Conservation (phyloP, 2,888 invertebrate genomes). For the Neocrepidodera transversa region DNA sequence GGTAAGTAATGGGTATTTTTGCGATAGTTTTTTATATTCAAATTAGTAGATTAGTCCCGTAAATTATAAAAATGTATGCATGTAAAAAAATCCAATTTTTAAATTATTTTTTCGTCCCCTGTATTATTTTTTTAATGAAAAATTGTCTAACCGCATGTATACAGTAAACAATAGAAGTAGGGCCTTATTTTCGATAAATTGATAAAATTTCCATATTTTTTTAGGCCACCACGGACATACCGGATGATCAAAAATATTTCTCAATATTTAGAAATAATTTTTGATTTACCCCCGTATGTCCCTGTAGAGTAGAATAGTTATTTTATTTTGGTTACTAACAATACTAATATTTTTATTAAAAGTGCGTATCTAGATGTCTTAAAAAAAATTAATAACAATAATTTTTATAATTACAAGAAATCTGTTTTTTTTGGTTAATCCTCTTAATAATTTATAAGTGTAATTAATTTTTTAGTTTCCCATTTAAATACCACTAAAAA, state of each 20-base stretch:
- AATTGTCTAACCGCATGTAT: not conserved
- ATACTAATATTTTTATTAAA: conserved; percentile 3
- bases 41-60: not conserved
- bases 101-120: not conserved
- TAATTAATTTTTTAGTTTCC: no score
- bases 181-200: conserved; percentile 7
- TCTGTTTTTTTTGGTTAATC: no score
- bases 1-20: conserved; percentile 2
- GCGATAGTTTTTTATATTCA: not conserved
- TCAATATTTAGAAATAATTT: conserved; percentile 5
- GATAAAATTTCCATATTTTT: conserved; percentile 31
- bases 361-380: no score
- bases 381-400: no score
- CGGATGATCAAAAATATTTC: no score
- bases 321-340: conserved; percentile 27
- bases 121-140: not conserved
- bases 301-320: conserved; percentile 34
- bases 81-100: not conserved
- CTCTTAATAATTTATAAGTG: no score
- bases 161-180: not conserved
- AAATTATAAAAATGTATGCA: conserved; percentile 3
- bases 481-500: no score
- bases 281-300: conserved; percentile 30
- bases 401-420: no score
- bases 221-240: conserved; percentile 46